phyloP scores from a whole-genome alignment of 2,888 invertebrate genomes.

The Gandaritis pyraliata region DNA sequence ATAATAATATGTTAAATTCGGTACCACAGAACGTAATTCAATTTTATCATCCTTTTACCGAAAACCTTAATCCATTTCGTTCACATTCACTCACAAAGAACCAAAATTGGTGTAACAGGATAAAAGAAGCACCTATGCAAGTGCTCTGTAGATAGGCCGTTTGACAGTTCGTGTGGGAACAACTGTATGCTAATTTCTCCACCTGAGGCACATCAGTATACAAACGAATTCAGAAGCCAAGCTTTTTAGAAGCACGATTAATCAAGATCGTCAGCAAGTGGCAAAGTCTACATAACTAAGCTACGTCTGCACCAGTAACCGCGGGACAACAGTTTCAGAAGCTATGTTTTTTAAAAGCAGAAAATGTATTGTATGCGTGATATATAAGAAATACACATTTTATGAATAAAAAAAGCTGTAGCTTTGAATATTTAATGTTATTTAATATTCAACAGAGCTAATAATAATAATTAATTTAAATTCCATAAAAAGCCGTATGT shows the following conservation, averaged over 20 bases:
- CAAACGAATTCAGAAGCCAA: constrained; percentile 13
- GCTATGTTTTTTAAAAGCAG: too few species aligned
- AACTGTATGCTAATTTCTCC: constrained; percentile 67
- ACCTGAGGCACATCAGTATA: constrained; percentile 49
- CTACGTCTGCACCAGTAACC: too few species aligned
- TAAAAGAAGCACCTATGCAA: constrained; percentile 56
- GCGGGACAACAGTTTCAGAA: too few species aligned
- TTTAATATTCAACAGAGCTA: too few species aligned
- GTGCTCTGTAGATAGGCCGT: constrained; percentile 45
- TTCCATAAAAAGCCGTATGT: too few species aligned
- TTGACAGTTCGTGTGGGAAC: constrained; percentile 66
- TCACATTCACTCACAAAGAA: constrained; percentile 21
- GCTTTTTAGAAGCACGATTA: neutral
- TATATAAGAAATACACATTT: neutral
- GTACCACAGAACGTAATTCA: neutral
- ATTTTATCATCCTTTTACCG: constrained; percentile 9
- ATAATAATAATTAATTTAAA: too few species aligned
- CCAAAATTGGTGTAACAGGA: constrained; percentile 40
- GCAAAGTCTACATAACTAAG: too few species aligned
- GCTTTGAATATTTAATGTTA: too few species aligned
- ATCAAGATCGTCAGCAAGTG: neutral
- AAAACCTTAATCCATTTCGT: constrained; percentile 21
- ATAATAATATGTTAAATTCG: too few species aligned
- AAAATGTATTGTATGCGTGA: too few species aligned
- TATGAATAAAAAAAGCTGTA: too few species aligned